A percentile compares a stretch with the other conserved stretches of the same genome.
Evolutionary conservation across 2,113 vertebrate genomes (phyloP).

Genomic region (Orycteropus afer): DNA sequence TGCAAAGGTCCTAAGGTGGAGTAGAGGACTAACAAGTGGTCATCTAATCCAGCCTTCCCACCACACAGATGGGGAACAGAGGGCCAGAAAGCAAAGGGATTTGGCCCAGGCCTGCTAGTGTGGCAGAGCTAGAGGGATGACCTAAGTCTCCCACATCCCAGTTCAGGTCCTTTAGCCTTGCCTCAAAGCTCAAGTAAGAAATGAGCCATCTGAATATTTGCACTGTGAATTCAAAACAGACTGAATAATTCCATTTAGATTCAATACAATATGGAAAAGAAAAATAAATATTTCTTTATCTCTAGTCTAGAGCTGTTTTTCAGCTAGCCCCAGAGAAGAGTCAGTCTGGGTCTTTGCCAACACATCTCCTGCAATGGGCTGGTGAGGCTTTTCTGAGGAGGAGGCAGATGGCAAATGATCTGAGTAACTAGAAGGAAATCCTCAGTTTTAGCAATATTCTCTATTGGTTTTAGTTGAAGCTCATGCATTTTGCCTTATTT

Average conservation of each 20-base stretch:
- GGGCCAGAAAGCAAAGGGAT: too few relatives aligned
- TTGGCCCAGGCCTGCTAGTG: too few relatives aligned
- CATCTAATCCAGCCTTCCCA: too few relatives aligned
- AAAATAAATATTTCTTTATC: not conserved
- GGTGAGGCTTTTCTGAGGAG: too few relatives aligned
- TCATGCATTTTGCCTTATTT: not conserved
- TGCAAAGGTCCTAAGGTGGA: too few relatives aligned
- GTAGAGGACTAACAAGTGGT: too few relatives aligned
- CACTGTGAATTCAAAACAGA: not conserved
- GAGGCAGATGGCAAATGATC: not conserved
- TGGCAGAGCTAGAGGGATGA: too few relatives aligned
- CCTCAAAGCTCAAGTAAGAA: not conserved
- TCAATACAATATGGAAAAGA: too few relatives aligned
- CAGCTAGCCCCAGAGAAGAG: not conserved
- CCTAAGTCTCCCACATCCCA: too few relatives aligned
- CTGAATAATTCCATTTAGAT: not conserved
- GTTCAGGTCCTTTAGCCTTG: not conserved
- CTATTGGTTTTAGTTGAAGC: not conserved
- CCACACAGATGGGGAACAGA: too few relatives aligned
- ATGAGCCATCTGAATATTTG: not conserved
- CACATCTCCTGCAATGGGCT: too few relatives aligned
- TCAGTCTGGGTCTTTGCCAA: too few relatives aligned
- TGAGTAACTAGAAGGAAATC: not conserved
- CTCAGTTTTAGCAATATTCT: not conserved
- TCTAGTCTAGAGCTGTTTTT: not conserved